phyloP scores from a whole-genome alignment of 2,888 invertebrate species.

The Dioctria linearis region DNA sequence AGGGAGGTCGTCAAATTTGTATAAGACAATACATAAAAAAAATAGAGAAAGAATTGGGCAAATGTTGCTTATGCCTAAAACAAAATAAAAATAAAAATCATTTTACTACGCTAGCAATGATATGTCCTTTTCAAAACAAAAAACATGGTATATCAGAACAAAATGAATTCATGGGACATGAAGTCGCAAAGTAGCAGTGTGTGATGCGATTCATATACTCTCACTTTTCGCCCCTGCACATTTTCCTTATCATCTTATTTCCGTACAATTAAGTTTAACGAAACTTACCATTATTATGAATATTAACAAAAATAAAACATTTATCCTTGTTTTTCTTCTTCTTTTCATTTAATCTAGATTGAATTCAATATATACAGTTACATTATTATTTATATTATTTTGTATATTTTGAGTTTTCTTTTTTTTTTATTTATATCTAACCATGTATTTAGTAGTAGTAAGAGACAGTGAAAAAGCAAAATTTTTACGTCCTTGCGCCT shows the following conservation, averaged over 20 bases:
- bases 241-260: conserved; percentile 17
- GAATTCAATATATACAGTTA: conserved; percentile 51
- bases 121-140: conserved; percentile 37
- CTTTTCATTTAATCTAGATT: conserved; percentile 49
- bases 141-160: conserved; percentile 39
- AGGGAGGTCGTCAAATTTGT: no score
- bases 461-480: conserved; percentile 53
- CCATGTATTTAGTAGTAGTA: conserved; percentile 18
- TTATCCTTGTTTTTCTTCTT: conserved; percentile 42
- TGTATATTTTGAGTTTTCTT: conserved; percentile 32
- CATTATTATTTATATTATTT: conserved; percentile 32
- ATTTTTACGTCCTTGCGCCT: conserved; percentile 31
- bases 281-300: conserved; percentile 43
- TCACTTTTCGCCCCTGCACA: neutral
- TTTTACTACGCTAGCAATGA: conserved; percentile 43
- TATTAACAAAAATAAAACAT: conserved; percentile 53
- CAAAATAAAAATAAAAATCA: neutral
- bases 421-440: conserved; percentile 10
- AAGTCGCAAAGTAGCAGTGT: conserved; percentile 49
- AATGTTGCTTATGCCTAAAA: conserved; percentile 34
- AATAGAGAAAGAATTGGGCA: neutral
- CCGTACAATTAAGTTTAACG: conserved; percentile 31
- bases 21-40: conserved; percentile 3
- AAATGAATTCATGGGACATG: conserved; percentile 45
- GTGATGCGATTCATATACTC: conserved; percentile 44